Evolutionary conservation across 2,888 invertebrate genomes (phyloP).

Genomic region (Drosophila merina): DNA sequence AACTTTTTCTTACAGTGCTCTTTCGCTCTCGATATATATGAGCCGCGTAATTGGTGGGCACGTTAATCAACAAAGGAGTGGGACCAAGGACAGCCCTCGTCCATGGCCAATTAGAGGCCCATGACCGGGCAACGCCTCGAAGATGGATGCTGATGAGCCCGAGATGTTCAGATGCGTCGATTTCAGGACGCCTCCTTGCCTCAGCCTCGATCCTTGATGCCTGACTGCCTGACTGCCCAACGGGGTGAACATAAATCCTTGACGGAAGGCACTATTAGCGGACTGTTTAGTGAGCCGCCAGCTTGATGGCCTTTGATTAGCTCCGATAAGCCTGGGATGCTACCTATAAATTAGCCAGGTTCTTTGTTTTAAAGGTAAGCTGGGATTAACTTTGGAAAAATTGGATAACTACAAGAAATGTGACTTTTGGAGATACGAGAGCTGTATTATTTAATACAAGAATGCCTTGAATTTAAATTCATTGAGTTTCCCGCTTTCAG

Average conservation of each 20-base stretch:
- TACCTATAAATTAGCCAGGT: slow-evolving; percentile 51
- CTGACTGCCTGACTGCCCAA: slow-evolving; percentile 25
- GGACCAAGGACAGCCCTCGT: slow-evolving; percentile 32
- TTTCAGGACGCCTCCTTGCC: slow-evolving; percentile 5
- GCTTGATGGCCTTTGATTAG: slow-evolving; percentile 71
- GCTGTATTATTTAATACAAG: not conserved
- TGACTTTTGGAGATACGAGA: not conserved
- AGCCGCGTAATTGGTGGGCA: slow-evolving; percentile 76
- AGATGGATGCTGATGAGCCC: slow-evolving; percentile 74
- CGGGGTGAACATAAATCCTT: slow-evolving; percentile 53
- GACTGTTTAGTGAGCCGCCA: slow-evolving; percentile 57
- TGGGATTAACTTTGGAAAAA: not conserved
- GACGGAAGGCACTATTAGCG: slow-evolving; percentile 62
- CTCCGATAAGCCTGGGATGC: slow-evolving; percentile 32
- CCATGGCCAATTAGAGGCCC: slow-evolving; percentile 67
- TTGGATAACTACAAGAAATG: not conserved
- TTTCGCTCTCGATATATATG: slow-evolving; percentile 64
- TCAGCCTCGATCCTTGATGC: slow-evolving; percentile 30
- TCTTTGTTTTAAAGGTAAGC: slow-evolving; percentile 25
- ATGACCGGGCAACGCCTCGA: slow-evolving; percentile 61
- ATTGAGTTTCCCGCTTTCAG: slow-evolving; percentile 2
- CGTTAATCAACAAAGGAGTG: slow-evolving; percentile 72
- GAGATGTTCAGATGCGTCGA: slow-evolving; percentile 20
- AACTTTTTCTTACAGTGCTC: slow-evolving; percentile 1
- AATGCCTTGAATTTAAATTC: not conserved